These are phyloP conservation scores for Chrysolophus pictus DNA, from an alignment of 2,797 vertebrate species.

Conservation along the genomic window DNA sequence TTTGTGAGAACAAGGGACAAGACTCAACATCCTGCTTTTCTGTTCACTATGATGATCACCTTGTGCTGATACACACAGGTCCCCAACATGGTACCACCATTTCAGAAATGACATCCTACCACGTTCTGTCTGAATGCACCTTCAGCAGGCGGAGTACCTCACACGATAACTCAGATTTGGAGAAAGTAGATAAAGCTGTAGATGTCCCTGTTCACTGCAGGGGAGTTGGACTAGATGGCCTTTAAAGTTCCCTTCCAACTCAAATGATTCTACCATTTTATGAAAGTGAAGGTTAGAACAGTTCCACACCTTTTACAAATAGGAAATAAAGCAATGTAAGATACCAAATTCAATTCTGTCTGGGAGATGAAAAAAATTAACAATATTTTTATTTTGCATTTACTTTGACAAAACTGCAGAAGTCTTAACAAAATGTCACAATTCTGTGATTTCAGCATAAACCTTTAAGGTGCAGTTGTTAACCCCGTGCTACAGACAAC, in stretches of 20 bases:
- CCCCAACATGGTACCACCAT: accelerated
- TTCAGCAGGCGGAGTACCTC: neutral
- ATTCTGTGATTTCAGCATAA: neutral
- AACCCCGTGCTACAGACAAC: accelerated
- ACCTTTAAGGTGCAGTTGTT: neutral
- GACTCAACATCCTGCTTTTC: neutral
- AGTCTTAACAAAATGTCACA: accelerated
- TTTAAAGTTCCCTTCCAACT: too few species aligned
- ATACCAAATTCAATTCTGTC: neutral
- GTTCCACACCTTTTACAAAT: neutral
- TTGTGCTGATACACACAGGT: too few species aligned
- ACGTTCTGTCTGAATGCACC: accelerated
- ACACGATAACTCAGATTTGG: neutral
- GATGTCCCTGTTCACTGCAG: too few species aligned
- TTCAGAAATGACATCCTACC: neutral
- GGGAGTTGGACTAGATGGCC: too few species aligned
- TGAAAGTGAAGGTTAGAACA: neutral
- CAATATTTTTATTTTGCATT: neutral
- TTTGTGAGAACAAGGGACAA: neutral
- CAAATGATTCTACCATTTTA: too few species aligned
- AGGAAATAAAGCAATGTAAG: neutral
- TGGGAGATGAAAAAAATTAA: neutral
- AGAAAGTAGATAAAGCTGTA: neutral
- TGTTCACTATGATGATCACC: neutral
- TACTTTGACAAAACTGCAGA: neutral